phyloP scores from a whole-genome alignment of 2,797 vertebrate species.

The Pangasius macronema region DNA sequence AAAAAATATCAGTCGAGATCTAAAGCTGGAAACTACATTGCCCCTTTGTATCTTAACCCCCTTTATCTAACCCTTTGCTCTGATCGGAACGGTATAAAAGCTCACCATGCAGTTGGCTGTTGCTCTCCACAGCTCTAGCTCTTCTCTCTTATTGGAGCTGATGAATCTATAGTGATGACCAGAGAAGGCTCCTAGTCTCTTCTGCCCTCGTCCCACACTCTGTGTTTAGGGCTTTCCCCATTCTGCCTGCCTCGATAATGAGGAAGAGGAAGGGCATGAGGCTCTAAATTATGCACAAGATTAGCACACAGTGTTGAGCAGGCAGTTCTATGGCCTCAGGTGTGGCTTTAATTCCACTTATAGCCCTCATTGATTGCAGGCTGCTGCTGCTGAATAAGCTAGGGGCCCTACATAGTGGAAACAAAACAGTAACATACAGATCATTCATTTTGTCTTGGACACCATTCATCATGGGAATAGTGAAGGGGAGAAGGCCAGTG shows the following conservation, averaged over 20 bases:
- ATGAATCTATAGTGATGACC: slow-evolving; percentile 14
- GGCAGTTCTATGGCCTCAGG: slow-evolving; percentile 72
- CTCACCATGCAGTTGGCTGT: slow-evolving; percentile 31
- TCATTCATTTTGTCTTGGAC: slow-evolving; percentile 70
- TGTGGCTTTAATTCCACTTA: slow-evolving; percentile 77
- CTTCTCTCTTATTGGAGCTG: slow-evolving; percentile 19
- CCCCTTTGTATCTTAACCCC: background rate
- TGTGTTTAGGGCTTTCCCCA: slow-evolving; percentile 57
- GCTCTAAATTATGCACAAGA: slow-evolving; percentile 70
- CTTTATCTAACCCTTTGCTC: background rate
- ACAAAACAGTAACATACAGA: slow-evolving; percentile 72
- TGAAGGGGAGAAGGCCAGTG: slow-evolving; percentile 40
- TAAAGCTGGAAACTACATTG: background rate
- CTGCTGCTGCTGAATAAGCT: slow-evolving; percentile 79
- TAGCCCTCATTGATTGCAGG: slow-evolving; percentile 79
- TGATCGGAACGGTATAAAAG: slow-evolving; percentile 27
- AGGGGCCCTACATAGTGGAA: slow-evolving; percentile 71
- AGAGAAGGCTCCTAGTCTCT: slow-evolving; percentile 37
- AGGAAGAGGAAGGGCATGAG: slow-evolving; percentile 59
- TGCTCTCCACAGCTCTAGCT: slow-evolving; percentile 13
- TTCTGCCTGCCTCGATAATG: slow-evolving; percentile 57
- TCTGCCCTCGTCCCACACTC: slow-evolving; percentile 56
- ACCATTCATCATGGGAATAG: slow-evolving; percentile 54
- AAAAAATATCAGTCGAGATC: background rate
- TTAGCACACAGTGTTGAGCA: slow-evolving; percentile 65